Conservation (phyloP, 2,888 invertebrate genomes). For the Sarcophaga subvicina region DNA sequence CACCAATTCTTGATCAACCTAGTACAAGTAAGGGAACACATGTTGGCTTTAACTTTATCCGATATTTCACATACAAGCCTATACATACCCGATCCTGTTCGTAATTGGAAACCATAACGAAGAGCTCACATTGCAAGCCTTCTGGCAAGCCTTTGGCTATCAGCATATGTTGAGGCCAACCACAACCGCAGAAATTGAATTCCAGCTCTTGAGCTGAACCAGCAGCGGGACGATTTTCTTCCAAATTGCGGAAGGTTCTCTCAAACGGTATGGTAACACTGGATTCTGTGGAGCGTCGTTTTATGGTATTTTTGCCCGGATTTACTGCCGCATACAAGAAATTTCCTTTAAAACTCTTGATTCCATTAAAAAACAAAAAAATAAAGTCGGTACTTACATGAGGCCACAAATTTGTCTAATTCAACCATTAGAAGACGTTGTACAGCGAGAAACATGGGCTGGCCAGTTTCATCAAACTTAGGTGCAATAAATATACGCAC, state of each 20-base stretch:
- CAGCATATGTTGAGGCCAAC: slow-evolving; percentile 93
- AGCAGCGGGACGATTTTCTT: slow-evolving; percentile 84
- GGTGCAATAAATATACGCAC: slow-evolving; percentile 87
- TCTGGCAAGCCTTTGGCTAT: slow-evolving; percentile 87
- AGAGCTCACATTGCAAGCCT: slow-evolving; percentile 87
- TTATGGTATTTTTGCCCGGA: slow-evolving; percentile 86
- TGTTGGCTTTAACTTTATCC: no score
- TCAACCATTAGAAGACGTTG: slow-evolving; percentile 86
- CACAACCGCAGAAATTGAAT: slow-evolving; percentile 94
- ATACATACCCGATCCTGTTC: slow-evolving; percentile 83
- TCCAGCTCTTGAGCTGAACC: slow-evolving; percentile 83
- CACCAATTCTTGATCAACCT: slow-evolving; percentile 80
- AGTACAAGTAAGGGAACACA: neutral
- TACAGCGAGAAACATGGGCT: slow-evolving; percentile 84
- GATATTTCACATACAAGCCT: no score
- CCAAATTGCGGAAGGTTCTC: slow-evolving; percentile 89
- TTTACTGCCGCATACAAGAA: slow-evolving; percentile 82
- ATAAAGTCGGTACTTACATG: slow-evolving; percentile 82
- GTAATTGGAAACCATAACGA: slow-evolving; percentile 90
- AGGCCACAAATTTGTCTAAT: slow-evolving; percentile 86
- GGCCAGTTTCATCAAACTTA: slow-evolving; percentile 86
- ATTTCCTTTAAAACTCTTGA: neutral
- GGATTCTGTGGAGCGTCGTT: slow-evolving; percentile 87
- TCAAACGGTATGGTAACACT: slow-evolving; percentile 93
- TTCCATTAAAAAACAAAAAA: neutral